Percentiles rank a stretch among this genome's conserved stretches.
These are phyloP conservation scores for Chesias legatella DNA, from an alignment of 2,888 invertebrate species.

Conservation along the genomic window DNA sequence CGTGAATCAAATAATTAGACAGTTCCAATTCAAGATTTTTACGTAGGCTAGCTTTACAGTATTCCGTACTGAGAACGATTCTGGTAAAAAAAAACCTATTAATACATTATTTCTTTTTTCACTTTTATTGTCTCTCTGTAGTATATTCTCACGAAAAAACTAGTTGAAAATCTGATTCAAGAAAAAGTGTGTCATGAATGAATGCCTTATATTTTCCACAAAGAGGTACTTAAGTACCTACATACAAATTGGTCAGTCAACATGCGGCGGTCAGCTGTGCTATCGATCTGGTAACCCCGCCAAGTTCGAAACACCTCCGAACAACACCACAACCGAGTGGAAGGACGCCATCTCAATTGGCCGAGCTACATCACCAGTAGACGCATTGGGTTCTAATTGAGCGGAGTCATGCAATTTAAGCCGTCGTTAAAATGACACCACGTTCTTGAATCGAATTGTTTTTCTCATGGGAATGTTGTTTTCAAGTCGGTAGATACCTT, in stretches of 20 bases:
- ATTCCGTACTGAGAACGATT: no score
- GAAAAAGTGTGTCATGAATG: not conserved
- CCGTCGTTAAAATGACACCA: conserved; percentile 8
- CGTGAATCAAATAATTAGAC: no score
- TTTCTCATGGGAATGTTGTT: not conserved
- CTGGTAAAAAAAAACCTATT: no score
- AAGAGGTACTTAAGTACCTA: no score
- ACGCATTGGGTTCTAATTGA: conserved; percentile 8
- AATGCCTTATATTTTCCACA: no score
- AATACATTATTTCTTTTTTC: no score
- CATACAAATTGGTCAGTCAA: not conserved
- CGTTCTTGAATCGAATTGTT: not conserved
- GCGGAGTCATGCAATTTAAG: conserved; percentile 1
- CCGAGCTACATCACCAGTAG: conserved; percentile 3
- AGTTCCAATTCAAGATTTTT: no score
- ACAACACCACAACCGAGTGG: not conserved
- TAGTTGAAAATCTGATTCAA: no score
- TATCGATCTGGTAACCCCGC: conserved; percentile 45
- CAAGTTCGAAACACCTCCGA: conserved; percentile 17
- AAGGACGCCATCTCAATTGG: not conserved
- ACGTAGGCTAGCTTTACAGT: no score
- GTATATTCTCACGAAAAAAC: no score
- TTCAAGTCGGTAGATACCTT: no score
- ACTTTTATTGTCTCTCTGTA: no score
- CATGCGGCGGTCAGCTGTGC: conserved; percentile 40